These are phyloP conservation scores for Cassiopea xamachana DNA, from an alignment of 30 jellyfish, hydroid and myxozoan genomes.

Conservation along the genomic window DNA sequence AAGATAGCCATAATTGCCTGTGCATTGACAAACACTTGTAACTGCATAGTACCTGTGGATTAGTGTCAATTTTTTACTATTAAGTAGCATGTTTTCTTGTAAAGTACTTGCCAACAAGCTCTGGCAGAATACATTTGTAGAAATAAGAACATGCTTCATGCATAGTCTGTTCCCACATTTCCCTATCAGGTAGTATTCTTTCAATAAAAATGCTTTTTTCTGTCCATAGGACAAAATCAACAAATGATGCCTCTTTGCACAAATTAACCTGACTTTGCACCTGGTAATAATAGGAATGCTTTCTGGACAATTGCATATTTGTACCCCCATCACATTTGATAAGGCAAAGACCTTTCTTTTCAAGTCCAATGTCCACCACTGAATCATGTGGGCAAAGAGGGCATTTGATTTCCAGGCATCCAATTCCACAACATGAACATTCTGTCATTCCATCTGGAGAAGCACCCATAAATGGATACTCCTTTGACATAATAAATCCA, in stretches of 20 bases:
- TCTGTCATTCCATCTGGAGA: slow-evolving; percentile 17
- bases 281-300: background rate
- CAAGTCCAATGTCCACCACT: background rate
- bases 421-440: slow-evolving; percentile 27
- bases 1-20: background rate
- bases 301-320: background rate
- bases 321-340: background rate
- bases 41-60: background rate
- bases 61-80: background rate
- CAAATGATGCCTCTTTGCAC: slow-evolving; percentile 2
- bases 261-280: background rate
- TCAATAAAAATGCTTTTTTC: background rate
- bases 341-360: background rate
- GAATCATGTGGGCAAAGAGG: slow-evolving; percentile 14
- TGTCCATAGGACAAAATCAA: background rate
- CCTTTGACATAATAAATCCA: slow-evolving; percentile 2
- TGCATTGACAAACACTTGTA: slow-evolving; percentile 22
- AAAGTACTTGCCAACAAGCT: background rate
- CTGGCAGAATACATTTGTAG: slow-evolving; percentile 5
- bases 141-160: background rate
- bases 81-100: background rate
- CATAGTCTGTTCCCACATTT: background rate
- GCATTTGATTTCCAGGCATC: slow-evolving; percentile 27
- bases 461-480: slow-evolving; percentile 6
- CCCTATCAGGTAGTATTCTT: background rate